Percentiles rank a stretch among this genome's conserved stretches.
phyloP scores from a whole-genome alignment of 30 jellyfish, hydroid and myxozoan species.

The Cassiopea andromeda region DNA sequence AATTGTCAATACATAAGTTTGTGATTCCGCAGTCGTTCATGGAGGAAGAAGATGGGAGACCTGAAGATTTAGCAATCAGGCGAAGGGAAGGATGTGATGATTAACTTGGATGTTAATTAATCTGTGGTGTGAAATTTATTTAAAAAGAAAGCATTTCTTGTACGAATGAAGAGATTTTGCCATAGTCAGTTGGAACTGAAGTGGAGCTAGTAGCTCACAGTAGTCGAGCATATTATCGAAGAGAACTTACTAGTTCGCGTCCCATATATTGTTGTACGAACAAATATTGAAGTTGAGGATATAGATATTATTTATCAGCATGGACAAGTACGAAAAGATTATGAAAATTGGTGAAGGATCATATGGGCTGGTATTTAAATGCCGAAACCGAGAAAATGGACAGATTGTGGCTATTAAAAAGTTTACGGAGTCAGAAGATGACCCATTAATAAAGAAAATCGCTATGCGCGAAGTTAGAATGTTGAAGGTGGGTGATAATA shows the following conservation, averaged over 20 bases:
- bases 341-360: slow-evolving; percentile 97
- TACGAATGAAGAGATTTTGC: not conserved
- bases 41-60: slow-evolving; percentile 10
- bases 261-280: not conserved
- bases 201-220: not conserved
- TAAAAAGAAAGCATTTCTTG: not conserved
- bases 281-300: not conserved
- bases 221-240: not conserved
- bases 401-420: slow-evolving; percentile 93
- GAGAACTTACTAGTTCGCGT: not conserved
- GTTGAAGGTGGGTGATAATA: slow-evolving; percentile 85
- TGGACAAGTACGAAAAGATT: slow-evolving; percentile 95
- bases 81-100: not conserved
- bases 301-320: not conserved
- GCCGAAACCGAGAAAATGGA: slow-evolving; percentile 93
- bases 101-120: not conserved
- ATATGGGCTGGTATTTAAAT: slow-evolving; percentile 94
- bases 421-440: slow-evolving; percentile 98
- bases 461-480: slow-evolving; percentile 98
- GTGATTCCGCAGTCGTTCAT: not conserved
- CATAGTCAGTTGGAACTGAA: not conserved
- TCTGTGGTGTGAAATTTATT: not conserved
- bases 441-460: slow-evolving; percentile 89
- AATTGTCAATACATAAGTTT: slow-evolving; percentile 16
- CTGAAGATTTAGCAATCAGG: not conserved